These are phyloP conservation scores for Pseudopipra pipra DNA, from an alignment of 2,113 vertebrate species.

Conservation along the genomic window DNA sequence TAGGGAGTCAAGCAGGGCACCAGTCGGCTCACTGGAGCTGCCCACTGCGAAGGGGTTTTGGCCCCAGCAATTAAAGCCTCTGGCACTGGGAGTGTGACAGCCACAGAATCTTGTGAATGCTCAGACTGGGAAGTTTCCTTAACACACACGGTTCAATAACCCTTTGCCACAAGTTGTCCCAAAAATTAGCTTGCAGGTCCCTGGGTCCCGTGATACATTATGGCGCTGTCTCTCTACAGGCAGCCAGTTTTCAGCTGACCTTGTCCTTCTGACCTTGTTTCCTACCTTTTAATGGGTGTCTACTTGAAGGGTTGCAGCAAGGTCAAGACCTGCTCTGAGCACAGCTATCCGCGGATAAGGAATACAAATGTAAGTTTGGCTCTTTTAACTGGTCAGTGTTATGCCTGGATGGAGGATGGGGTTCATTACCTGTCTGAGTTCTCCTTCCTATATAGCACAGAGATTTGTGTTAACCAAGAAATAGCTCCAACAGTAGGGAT, in stretches of 20 bases:
- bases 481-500: rapidly evolving
- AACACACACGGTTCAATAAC: background rate
- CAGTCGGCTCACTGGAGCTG: background rate
- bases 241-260: background rate
- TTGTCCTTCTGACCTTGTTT: background rate
- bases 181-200: background rate
- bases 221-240: background rate
- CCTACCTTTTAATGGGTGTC: background rate
- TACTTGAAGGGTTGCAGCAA: background rate
- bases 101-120: background rate
- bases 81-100: background rate
- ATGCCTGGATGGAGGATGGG: background rate
- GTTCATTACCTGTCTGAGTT: background rate
- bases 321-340: background rate
- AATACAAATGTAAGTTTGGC: background rate
- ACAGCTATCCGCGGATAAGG: background rate
- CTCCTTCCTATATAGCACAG: background rate
- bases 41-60: rapidly evolving
- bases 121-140: background rate
- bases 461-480: background rate
- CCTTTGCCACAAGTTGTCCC: background rate
- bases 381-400: background rate
- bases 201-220: background rate
- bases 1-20: background rate
- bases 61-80: background rate